These are phyloP conservation scores for Drosophila yooni DNA, from an alignment of 2,888 invertebrate genomes.

Conservation along the genomic window DNA sequence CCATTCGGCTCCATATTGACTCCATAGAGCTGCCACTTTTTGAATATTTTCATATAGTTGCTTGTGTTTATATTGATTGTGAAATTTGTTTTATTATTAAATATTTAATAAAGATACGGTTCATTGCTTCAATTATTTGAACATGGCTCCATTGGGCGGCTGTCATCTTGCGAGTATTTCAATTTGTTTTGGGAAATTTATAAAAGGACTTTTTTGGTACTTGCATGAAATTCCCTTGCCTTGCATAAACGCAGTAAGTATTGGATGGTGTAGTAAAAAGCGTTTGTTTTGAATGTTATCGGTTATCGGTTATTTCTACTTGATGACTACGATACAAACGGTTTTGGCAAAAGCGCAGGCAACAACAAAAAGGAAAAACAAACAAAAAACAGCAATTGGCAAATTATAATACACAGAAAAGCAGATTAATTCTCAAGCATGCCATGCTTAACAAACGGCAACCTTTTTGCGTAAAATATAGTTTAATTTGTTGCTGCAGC, in stretches of 20 bases:
- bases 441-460: slow-evolving; percentile 75
- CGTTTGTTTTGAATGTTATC: slow-evolving; percentile 33
- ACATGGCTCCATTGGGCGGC: neutral
- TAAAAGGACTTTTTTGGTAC: neutral
- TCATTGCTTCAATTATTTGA: neutral
- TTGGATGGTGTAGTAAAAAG: slow-evolving; percentile 43
- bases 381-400: slow-evolving; percentile 27
- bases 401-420: slow-evolving; percentile 49
- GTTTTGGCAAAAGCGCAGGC: slow-evolving; percentile 52
- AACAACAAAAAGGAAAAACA: slow-evolving; percentile 35
- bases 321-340: slow-evolving; percentile 55
- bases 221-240: neutral
- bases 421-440: slow-evolving; percentile 56
- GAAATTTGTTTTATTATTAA: neutral
- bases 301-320: slow-evolving; percentile 17
- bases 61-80: neutral
- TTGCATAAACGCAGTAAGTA: slow-evolving; percentile 4
- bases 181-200: neutral
- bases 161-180: neutral
- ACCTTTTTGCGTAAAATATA: slow-evolving; percentile 76
- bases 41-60: neutral
- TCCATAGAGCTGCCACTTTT: neutral
- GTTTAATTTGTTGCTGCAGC: slow-evolving; percentile 74
- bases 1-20: neutral
- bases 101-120: neutral